Evolutionary conservation across 2,888 invertebrate genomes (phyloP).

Genomic region (Lasioglossum morio): DNA sequence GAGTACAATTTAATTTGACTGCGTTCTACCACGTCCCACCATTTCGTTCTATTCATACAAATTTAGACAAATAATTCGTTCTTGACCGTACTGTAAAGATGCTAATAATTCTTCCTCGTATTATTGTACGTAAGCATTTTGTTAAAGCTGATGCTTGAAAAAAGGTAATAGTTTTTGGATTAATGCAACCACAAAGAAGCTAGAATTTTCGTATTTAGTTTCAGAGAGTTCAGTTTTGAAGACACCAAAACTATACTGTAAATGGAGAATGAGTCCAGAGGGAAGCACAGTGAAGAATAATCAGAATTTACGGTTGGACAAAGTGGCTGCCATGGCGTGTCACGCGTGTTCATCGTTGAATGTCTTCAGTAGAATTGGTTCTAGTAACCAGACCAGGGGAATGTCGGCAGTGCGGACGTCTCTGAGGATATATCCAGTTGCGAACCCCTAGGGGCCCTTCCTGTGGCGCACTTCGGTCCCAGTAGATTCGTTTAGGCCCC

Average conservation of each 20-base stretch:
- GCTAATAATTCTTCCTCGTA: no score
- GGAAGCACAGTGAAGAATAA: background rate
- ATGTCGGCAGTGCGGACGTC: slow-evolving; percentile 62
- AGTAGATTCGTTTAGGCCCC: slow-evolving; percentile 71
- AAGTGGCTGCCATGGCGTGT: background rate
- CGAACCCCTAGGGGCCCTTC: slow-evolving; percentile 81
- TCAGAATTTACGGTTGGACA: background rate
- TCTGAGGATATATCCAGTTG: slow-evolving; percentile 78
- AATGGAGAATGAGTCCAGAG: background rate
- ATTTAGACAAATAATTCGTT: no score
- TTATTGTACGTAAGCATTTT: no score
- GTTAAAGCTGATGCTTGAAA: no score
- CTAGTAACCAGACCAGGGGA: slow-evolving; percentile 60
- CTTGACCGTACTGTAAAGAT: no score
- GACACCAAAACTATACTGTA: background rate
- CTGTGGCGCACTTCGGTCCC: slow-evolving; percentile 76
- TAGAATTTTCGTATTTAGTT: background rate
- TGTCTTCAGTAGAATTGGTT: slow-evolving; percentile 70
- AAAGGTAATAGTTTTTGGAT: background rate
- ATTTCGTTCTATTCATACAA: no score
- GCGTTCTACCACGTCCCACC: no score
- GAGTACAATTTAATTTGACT: no score
- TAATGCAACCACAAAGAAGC: background rate
- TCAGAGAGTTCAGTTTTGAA: background rate
- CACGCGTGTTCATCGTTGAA: slow-evolving; percentile 39